Conservation (phyloP, 1,140 invertebrate species). For the Macrotrachela quadricornifera region DNA sequence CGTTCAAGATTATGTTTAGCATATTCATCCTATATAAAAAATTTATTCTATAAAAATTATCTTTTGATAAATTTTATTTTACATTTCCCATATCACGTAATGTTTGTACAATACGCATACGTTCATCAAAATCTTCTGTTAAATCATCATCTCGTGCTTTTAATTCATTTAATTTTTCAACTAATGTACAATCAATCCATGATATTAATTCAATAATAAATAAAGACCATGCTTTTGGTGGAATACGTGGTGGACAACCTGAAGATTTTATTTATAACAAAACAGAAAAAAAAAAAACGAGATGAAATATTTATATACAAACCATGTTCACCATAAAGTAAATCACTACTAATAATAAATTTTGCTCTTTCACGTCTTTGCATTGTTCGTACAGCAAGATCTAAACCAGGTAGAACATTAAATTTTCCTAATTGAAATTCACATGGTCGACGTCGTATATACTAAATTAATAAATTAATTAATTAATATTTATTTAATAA, state of each 20-base stretch:
- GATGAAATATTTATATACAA: no score
- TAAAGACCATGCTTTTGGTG: neutral
- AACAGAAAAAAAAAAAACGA: no score
- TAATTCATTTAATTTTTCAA: no score
- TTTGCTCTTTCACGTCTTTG: constrained; percentile 5
- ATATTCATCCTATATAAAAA: no score
- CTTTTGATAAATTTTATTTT: neutral
- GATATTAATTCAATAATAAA: constrained; percentile 5
- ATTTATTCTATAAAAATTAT: neutral
- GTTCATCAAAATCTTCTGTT: neutral
- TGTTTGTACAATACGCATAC: neutral
- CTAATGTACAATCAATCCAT: neutral
- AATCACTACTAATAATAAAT: constrained; percentile 5
- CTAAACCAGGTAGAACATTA: neutral
- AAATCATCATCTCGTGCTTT: no score
- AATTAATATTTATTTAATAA: no score
- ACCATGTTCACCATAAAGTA: constrained; percentile 1
- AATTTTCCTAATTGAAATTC: constrained; percentile 1
- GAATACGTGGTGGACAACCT: constrained; percentile 9
- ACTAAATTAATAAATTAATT: neutral
- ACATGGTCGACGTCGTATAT: constrained; percentile 3
- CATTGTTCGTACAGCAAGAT: constrained; percentile 2
- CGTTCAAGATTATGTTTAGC: neutral
- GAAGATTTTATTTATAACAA: no score
- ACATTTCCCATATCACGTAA: neutral